Percentiles rank a stretch among this genome's conserved stretches.
These are phyloP conservation scores for Butorides virescens DNA, from an alignment of 2,113 vertebrate genomes.

Conservation along the genomic window DNA sequence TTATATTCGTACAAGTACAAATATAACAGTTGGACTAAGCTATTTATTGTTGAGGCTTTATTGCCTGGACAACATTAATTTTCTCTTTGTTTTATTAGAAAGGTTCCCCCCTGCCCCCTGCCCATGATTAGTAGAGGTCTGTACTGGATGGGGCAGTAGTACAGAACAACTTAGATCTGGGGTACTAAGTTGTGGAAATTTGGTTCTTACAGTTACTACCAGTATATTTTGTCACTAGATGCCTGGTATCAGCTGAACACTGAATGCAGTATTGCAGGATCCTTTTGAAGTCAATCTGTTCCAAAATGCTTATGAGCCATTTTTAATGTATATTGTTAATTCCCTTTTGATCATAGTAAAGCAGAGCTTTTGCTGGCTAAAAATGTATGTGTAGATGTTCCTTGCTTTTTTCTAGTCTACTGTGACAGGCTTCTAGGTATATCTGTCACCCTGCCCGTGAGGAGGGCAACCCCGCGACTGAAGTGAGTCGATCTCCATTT, in stretches of 20 bases:
- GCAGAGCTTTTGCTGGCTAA: not conserved
- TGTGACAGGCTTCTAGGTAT: not conserved
- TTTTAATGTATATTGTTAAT: not conserved
- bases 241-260: not conserved
- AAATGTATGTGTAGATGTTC: not conserved
- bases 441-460: not conserved
- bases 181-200: not conserved
- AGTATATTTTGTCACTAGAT: not conserved
- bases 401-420: not conserved
- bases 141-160: not conserved
- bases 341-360: not conserved
- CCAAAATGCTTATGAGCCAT: not conserved
- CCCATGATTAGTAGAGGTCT: not conserved
- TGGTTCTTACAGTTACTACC: not conserved
- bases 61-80: not conserved
- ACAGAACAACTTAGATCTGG: not conserved
- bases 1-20: not conserved
- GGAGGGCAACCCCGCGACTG: rapidly evolving
- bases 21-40: not conserved
- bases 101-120: not conserved
- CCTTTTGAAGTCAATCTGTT: not conserved
- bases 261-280: not conserved
- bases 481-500: rapidly evolving
- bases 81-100: not conserved
- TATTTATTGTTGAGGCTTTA: not conserved